Evolutionary conservation across 2,797 vertebrate genomes (phyloP).

Genomic region (Agapornis canus): DNA sequence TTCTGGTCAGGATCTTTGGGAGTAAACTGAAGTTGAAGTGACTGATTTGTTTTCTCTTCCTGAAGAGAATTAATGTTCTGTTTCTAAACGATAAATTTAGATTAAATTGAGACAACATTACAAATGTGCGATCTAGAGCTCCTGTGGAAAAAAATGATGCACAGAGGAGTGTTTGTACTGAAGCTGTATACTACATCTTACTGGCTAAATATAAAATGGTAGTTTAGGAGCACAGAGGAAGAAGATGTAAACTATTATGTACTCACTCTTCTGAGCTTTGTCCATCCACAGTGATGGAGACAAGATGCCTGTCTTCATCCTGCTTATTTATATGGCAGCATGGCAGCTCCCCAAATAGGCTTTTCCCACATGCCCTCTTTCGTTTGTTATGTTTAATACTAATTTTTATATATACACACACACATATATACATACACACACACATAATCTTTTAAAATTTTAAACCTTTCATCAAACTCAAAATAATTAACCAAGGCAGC

Average conservation of each 20-base stretch:
- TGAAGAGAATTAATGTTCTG: not conserved
- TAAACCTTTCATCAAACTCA: not conserved
- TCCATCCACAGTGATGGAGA: not conserved
- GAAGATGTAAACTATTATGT: not conserved
- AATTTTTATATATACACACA: not conserved
- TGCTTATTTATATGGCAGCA: not conserved
- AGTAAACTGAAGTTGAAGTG: not conserved
- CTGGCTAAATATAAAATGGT: not conserved
- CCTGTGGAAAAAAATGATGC: not conserved
- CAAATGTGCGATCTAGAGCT: not conserved
- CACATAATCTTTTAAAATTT: not conserved
- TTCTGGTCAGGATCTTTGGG: not conserved
- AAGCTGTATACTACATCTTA: not conserved
- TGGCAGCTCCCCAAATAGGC: not conserved
- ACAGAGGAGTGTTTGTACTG: not conserved
- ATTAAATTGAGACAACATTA: not conserved
- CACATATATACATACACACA: fast-evolving
- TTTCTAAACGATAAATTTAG: not conserved
- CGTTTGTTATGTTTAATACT: not conserved
- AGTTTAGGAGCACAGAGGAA: not conserved
- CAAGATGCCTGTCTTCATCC: not conserved
- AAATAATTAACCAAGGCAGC: not conserved
- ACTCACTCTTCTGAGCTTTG: not conserved
- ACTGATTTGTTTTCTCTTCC: not conserved
- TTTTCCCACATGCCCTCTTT: not conserved